Conservation (phyloP, 64 coral and sea anemone genomes). For the Porites lutea region DNA sequence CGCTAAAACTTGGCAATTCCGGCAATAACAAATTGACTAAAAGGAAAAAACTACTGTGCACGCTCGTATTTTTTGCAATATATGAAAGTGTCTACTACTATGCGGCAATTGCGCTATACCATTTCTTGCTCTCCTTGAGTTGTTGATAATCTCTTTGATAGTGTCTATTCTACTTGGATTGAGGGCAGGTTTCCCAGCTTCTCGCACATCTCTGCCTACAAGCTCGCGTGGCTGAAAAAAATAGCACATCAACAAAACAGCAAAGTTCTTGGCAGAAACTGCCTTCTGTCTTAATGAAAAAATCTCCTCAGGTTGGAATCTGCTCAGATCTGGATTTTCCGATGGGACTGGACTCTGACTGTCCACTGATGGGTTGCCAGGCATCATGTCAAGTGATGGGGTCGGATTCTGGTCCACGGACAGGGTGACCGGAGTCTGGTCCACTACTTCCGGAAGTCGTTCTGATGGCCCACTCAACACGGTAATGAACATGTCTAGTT, state of each 20-base stretch:
- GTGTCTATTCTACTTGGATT: not conserved
- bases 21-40: too few species aligned
- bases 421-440: too few species aligned
- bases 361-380: too few species aligned
- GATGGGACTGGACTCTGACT: too few species aligned
- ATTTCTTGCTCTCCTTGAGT: not conserved
- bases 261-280: not conserved
- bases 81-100: constrained; percentile 18
- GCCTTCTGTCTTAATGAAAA: constrained; percentile 1
- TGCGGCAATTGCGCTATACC: constrained; percentile 7
- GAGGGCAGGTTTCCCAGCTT: constrained; percentile 13
- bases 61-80: not conserved
- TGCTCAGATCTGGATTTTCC: too few species aligned
- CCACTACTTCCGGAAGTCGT: too few species aligned
- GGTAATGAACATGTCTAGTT: too few species aligned
- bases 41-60: not conserved
- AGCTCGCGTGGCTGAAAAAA: not conserved
- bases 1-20: too few species aligned
- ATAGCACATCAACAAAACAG: not conserved
- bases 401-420: too few species aligned
- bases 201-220: not conserved
- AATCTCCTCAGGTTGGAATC: too few species aligned
- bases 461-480: too few species aligned
- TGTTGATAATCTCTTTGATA: constrained; percentile 1
- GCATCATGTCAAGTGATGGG: too few species aligned